phyloP scores from a whole-genome alignment of 2,888 invertebrate genomes.

The Phengaris arion region DNA sequence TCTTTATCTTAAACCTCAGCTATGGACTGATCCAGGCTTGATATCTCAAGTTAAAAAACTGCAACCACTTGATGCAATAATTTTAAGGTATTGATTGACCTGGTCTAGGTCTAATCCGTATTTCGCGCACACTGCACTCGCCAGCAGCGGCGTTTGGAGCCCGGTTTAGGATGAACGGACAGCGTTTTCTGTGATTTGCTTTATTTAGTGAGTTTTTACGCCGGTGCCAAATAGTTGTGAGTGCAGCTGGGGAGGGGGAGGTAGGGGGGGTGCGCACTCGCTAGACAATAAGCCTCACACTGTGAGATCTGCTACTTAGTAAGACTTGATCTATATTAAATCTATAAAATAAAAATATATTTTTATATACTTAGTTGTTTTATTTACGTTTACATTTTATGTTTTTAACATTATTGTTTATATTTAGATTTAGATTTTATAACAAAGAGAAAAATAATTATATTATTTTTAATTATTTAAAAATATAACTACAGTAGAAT shows the following conservation, averaged over 20 bases:
- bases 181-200: slow-evolving; percentile 35
- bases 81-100: too few relatives aligned
- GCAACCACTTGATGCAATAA: too few relatives aligned
- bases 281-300: slow-evolving; percentile 30
- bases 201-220: slow-evolving; percentile 31
- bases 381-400: slow-evolving; percentile 30
- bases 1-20: too few relatives aligned
- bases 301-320: slow-evolving; percentile 26
- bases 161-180: slow-evolving; percentile 4
- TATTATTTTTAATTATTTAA: too few relatives aligned
- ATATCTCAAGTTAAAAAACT: too few relatives aligned
- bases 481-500: too few relatives aligned
- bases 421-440: too few relatives aligned
- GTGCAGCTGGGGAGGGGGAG: not conserved
- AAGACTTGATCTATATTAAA: slow-evolving; percentile 40
- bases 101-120: too few relatives aligned
- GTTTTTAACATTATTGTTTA: not conserved
- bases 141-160: slow-evolving; percentile 3
- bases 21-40: too few relatives aligned
- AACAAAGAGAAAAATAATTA: too few relatives aligned
- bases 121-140: not conserved
- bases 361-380: slow-evolving; percentile 42
- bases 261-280: slow-evolving; percentile 15
- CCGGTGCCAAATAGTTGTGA: slow-evolving; percentile 46
- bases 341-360: slow-evolving; percentile 43